A percentile compares a stretch with the other conserved stretches of the same genome.
Evolutionary conservation across 2,888 invertebrate species (phyloP).

Genomic region (Galerucella calmariensis): DNA sequence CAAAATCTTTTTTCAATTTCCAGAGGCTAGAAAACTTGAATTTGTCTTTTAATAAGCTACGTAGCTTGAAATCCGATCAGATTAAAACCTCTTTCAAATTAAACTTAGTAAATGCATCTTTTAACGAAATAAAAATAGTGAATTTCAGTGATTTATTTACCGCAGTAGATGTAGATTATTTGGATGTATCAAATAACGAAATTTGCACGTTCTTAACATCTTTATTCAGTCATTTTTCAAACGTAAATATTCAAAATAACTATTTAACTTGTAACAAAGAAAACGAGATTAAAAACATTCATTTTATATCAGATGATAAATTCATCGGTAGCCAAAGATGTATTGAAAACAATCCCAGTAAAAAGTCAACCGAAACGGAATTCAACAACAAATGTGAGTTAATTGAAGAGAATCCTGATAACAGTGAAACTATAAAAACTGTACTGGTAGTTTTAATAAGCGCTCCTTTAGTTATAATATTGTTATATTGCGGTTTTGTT

Average conservation of each 20-base stretch:
- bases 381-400: neutral
- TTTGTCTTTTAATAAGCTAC: constrained; percentile 6
- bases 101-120: constrained; percentile 6
- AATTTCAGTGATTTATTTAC: neutral
- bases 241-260: constrained; percentile 1
- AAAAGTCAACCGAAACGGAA: neutral
- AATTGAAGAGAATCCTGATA: neutral
- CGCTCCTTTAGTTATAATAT: neutral
- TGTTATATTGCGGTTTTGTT: constrained; percentile 10
- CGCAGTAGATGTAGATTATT: neutral
- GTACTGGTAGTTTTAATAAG: neutral
- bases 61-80: neutral
- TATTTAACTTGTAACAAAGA: constrained; percentile 1
- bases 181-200: constrained; percentile 7
- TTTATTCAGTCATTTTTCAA: neutral
- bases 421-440: neutral
- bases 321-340: constrained; percentile 4
- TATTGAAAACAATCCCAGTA: neutral
- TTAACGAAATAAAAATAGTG: neutral
- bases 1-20: neutral
- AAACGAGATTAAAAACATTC: neutral
- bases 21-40: neutral
- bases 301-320: neutral
- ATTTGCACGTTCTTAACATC: constrained; percentile 1
- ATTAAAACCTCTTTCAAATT: neutral